Conservation (phyloP, 2,888 invertebrate genomes). For the Mesorhabditis spiculigera region DNA sequence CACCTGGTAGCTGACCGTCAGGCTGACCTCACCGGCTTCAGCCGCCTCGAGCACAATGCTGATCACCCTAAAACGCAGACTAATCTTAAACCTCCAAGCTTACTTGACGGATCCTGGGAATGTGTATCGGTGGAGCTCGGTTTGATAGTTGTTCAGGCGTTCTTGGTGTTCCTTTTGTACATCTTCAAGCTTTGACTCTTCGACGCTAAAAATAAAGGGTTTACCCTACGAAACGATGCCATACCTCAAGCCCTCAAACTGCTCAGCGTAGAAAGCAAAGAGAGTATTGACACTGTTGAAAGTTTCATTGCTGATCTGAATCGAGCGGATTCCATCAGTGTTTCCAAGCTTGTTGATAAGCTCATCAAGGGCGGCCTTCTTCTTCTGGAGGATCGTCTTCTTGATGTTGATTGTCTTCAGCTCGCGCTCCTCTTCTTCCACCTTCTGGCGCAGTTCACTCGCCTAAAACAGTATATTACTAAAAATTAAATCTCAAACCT, state of each 20-base stretch:
- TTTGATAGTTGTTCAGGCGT: neutral
- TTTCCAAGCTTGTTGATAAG: constrained; percentile 3
- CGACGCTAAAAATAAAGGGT: too few relatives aligned
- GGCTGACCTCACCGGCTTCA: constrained; percentile 18
- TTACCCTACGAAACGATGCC: too few relatives aligned
- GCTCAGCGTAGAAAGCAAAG: constrained; percentile 29
- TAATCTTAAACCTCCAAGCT: neutral
- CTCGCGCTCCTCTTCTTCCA: constrained; percentile 11
- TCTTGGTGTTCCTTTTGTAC: too few relatives aligned
- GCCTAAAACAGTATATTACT: neutral
- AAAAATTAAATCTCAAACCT: neutral
- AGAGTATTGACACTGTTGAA: constrained; percentile 30
- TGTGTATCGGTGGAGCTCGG: neutral
- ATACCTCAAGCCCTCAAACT: neutral
- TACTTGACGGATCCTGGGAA: constrained; percentile 2
- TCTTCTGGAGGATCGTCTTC: constrained; percentile 19
- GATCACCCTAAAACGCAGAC: constrained; percentile 22
- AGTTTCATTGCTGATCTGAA: constrained; percentile 20
- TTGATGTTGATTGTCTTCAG: constrained; percentile 14
- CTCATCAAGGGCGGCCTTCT: neutral
- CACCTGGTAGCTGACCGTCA: constrained; percentile 42
- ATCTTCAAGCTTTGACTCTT: too few relatives aligned
- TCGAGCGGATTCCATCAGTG: neutral
- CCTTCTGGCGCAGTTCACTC: neutral
- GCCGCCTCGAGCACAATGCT: constrained; percentile 24